Evolutionary conservation across 1,140 invertebrate species (phyloP), one percentile per base, ranked within the genome.

Genomic region (Portunus trituberculatus): DNA sequence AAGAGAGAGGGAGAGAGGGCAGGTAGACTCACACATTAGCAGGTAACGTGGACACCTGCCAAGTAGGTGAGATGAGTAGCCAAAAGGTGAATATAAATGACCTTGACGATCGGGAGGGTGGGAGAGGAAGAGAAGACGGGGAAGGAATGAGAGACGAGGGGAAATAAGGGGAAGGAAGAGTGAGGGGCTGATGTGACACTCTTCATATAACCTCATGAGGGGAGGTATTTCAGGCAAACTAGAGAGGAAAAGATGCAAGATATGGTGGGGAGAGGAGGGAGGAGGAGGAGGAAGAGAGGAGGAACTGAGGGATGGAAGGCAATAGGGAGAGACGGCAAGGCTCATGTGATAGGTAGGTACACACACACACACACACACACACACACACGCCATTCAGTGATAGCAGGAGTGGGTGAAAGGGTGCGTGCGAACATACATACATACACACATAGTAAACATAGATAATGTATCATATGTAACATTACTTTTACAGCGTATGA

Each of bases 1-100:
- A 76, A 76, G 16, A 76, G 25, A n/a, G n/a, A n/a, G 67, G 67
- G 67, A 76, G 67, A 20, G n/a, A 76, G 67, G 67, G 20, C 67
- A 76, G 67, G 67, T 76, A 76, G n/a, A n/a, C 67, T 59, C 67
- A 76, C 67, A 76, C 20, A 76, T 76, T 76, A 76, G 67, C 67
- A 76, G 67, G 67, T 76, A 76, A n/a, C 67, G 67, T 76, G 67
- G 67, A 76, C 67, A 76, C 6, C 20, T 76, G 67, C 67, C 67
- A 76, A 76, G 67, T 76, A 76, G 67, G 67, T 76, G 67, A 76
- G 67, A 76, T 76, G 67, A 76, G 67, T 76, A 76, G 67, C 67
- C 67, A 76, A 76, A 76, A n/a, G 20, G 67, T 76, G 67, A 76
- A 76, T 76, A 76, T 76, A 76, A 76, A 76, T 76, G 67, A 76